These are phyloP conservation scores for Lasiurus cinereus DNA, from an alignment of 2,113 vertebrate species.

Conservation along the genomic window DNA sequence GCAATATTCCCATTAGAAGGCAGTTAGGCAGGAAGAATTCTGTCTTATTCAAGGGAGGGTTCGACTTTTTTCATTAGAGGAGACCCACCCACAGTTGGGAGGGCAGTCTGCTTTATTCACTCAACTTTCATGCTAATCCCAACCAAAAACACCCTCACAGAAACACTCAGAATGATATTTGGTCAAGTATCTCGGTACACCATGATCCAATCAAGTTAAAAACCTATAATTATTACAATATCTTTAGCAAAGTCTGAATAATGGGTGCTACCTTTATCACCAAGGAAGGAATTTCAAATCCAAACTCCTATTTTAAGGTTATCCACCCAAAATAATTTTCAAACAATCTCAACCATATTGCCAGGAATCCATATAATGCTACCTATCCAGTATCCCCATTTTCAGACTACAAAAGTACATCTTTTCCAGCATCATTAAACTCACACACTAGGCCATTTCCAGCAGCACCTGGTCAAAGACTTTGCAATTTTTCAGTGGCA, in stretches of 20 bases:
- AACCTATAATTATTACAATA: not conserved
- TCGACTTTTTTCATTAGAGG: not conserved
- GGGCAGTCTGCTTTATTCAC: not conserved
- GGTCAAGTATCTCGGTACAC: not conserved
- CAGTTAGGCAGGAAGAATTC: not conserved
- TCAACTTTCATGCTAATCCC: not conserved
- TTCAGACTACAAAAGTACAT: not conserved
- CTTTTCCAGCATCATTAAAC: not conserved
- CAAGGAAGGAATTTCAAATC: slow-evolving; percentile 41
- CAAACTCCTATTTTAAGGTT: slow-evolving; percentile 57
- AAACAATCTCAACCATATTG: not conserved
- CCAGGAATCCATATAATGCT: slow-evolving; percentile 4
- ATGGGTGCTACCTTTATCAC: slow-evolving; percentile 9
- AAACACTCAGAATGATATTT: not conserved
- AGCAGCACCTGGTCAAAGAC: slow-evolving; percentile 20
- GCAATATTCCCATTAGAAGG: not conserved
- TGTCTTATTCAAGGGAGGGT: not conserved
- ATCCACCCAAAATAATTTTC: slow-evolving; percentile 5
- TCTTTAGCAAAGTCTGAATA: slow-evolving; percentile 30
- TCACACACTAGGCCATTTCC: not conserved
- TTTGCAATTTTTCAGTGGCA: not conserved
- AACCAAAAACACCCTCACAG: not conserved
- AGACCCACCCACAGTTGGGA: not conserved
- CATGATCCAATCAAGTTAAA: not conserved
- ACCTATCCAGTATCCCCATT: not conserved